phyloP scores from a whole-genome alignment of 2,797 vertebrate species.

The Perodicticus potto region DNA sequence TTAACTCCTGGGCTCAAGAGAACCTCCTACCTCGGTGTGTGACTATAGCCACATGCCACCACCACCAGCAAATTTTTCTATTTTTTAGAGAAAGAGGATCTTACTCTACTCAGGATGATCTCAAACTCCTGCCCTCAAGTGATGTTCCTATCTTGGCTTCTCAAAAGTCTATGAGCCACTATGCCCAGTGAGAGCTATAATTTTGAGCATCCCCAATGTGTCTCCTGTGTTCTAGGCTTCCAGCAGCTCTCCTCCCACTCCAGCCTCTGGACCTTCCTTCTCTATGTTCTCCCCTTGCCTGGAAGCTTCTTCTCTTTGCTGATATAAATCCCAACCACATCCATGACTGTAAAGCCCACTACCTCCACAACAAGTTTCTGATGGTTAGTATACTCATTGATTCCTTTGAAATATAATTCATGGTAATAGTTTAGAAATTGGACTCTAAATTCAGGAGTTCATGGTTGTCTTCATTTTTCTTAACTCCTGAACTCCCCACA shows the following conservation, averaged over 20 bases:
- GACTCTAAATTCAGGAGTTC: not conserved
- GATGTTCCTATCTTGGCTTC: not conserved
- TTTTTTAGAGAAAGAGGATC: not conserved
- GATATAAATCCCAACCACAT: not conserved
- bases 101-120: not conserved
- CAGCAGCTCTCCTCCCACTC: not conserved
- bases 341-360: not conserved
- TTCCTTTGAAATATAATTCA: constrained; percentile 1
- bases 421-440: not conserved
- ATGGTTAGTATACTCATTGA: not conserved
- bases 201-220: not conserved
- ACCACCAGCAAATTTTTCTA: not conserved
- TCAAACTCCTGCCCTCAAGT: not conserved
- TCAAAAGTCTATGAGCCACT: not conserved
- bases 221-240: not conserved
- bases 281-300: rapidly evolving
- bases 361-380: not conserved
- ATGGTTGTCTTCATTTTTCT: not conserved
- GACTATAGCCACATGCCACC: not conserved
- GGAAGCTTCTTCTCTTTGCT: not conserved
- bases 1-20: not conserved
- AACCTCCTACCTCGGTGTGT: not conserved
- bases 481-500: not conserved
- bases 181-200: not conserved
- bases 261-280: not conserved